Evolutionary conservation across 2,888 invertebrate genomes (phyloP).

Genomic region (Caprella mutica): DNA sequence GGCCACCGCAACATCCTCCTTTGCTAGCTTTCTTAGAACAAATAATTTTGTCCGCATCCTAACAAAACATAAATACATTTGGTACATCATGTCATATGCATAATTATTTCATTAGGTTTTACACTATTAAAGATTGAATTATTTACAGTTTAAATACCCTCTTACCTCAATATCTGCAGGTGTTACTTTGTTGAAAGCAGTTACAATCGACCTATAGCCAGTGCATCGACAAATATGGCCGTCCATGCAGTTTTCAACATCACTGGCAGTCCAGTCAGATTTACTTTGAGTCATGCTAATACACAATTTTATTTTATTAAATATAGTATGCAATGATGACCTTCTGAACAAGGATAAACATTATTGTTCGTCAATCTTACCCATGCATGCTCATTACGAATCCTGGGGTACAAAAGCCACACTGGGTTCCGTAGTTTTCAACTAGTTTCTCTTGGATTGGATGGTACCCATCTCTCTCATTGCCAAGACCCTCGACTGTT

Average conservation of each 20-base stretch:
- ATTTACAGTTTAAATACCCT: no score
- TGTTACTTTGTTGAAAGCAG: constrained; percentile 55
- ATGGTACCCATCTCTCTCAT: constrained; percentile 48
- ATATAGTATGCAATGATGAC: neutral
- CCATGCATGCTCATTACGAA: constrained; percentile 66
- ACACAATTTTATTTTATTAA: constrained; percentile 37
- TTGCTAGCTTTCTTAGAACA: neutral
- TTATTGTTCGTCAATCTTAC: constrained; percentile 39
- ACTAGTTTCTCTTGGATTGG: constrained; percentile 52
- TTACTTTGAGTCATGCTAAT: no score
- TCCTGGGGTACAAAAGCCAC: constrained; percentile 64
- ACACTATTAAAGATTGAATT: neutral
- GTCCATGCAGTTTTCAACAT: constrained; percentile 39
- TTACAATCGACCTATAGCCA: constrained; percentile 54
- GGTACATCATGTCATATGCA: neutral
- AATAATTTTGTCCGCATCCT: no score
- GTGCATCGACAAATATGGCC: constrained; percentile 41
- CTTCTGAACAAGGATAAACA: neutral
- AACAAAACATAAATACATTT: no score
- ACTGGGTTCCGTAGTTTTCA: constrained; percentile 57
- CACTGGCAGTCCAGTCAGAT: no score
- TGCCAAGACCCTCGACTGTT: constrained; percentile 62
- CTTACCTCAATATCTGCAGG: neutral
- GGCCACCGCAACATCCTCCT: no score
- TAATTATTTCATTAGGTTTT: neutral